Evolutionary conservation across 2,888 invertebrate species (phyloP), one percentile per base, ranked within the genome.

Genomic region (Disparrhopalites patrizii): DNA sequence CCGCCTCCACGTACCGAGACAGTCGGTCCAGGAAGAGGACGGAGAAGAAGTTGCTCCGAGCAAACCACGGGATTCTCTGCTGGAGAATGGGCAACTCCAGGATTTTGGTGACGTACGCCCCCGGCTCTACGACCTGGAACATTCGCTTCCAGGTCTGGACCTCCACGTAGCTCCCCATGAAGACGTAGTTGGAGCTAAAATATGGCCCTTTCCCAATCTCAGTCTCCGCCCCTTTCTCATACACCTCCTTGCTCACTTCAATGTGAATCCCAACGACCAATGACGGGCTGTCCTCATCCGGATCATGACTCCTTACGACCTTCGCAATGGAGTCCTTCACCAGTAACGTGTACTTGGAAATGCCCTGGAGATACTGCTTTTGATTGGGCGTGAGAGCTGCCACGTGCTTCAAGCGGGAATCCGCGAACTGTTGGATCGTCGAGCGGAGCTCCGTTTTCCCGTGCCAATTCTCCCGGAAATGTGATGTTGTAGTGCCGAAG

Each of bases 41-140:
- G 18, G 27, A 51, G 25, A 64, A 57, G 31, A 64, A 64, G 51
- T 64, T 64, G 13, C 64, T 15, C 7, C 27, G 20, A 7, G 43
- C 20, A 3, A 50, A 31, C 64, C 57, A 57, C 0, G 57, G 57
- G 1, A 28, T 64, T 13, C 57, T 43, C 3, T 36, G 31, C 3
- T 57, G 23, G 20, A 64, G 57, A 10, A 64, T n/a, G 1, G 64
- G 64, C 7, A 64, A 20, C 4, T 50, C 31, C 18, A 33, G 31
- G 1, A 30, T 38, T 18, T 31, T 33, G 2, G 57, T 31, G 4
- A 64, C 4, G 13, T 27, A 50, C 1, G 40, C 51, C 3, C 33
- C 5, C 1, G 57, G 47, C 7, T 64, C 47, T 18, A 27, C 56
- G 7, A 40, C 15, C 3, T 27, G 5, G 31, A 64, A 23, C 64